Evolutionary conservation across 2,113 vertebrate genomes (phyloP).

Genomic region (Damaliscus lunatus): DNA sequence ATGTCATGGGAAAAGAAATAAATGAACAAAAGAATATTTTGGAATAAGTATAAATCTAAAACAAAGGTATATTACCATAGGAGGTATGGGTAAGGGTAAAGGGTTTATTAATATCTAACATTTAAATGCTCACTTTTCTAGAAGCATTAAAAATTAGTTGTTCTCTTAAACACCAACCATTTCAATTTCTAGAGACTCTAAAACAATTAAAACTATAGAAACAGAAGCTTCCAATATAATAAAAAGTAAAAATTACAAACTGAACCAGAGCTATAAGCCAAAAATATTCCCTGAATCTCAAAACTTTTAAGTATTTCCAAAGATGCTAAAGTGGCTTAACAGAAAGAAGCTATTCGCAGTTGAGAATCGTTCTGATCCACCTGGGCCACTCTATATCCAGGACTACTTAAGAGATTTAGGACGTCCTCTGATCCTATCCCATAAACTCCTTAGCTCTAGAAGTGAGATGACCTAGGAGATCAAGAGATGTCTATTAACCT

Average conservation of each 20-base stretch:
- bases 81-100: neutral
- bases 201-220: neutral
- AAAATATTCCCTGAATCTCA: neutral
- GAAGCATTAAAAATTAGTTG: neutral
- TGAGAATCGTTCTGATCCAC: neutral
- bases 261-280: neutral
- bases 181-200: neutral
- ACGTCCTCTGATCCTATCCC: neutral
- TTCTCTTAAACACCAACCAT: neutral
- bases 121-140: neutral
- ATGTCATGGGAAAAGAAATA: neutral
- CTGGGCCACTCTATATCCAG: neutral
- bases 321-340: neutral
- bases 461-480: neutral
- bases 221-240: neutral
- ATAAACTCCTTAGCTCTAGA: neutral
- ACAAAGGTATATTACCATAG: neutral
- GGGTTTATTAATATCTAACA: neutral
- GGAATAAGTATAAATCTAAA: neutral
- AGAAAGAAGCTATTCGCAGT: neutral
- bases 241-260: neutral
- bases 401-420: neutral
- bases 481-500: neutral
- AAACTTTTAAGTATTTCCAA: neutral
- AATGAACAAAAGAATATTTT: constrained; percentile 4